Percentiles rank a stretch among this genome's conserved stretches.
Evolutionary conservation across 2,113 vertebrate genomes (phyloP).

Genomic region (Cathartes aura): DNA sequence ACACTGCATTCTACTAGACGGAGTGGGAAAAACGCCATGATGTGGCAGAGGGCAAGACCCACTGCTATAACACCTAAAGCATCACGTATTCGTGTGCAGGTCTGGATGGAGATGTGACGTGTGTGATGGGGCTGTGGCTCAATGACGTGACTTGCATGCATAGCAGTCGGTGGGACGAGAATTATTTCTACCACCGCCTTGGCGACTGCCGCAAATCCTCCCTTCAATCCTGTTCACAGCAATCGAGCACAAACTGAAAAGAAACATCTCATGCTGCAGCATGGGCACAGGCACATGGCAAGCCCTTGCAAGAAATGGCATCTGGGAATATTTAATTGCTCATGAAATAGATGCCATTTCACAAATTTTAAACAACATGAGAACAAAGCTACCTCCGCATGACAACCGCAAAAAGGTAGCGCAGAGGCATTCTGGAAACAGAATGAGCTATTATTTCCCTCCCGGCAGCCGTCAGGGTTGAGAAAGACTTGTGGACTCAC

Average conservation of each 20-base stretch:
- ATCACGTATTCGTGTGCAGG: background rate
- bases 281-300: background rate
- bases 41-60: background rate
- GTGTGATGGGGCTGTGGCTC: background rate
- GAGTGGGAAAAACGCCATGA: background rate
- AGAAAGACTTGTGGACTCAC: background rate
- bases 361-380: background rate
- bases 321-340: background rate
- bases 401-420: background rate
- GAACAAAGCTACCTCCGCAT: background rate
- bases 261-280: background rate
- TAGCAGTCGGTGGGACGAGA: background rate
- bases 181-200: background rate
- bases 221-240: background rate
- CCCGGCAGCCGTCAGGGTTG: background rate
- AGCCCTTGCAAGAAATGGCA: background rate
- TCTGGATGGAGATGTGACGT: background rate
- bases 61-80: background rate
- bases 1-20: background rate
- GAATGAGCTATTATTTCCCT: background rate
- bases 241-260: background rate
- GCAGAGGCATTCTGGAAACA: background rate
- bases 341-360: background rate
- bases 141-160: fast-evolving
- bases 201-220: background rate